Percentiles rank a stretch among this genome's conserved stretches.
Conservation (phyloP, 2,888 invertebrate species). For the Ryuthela nishihirai region DNA sequence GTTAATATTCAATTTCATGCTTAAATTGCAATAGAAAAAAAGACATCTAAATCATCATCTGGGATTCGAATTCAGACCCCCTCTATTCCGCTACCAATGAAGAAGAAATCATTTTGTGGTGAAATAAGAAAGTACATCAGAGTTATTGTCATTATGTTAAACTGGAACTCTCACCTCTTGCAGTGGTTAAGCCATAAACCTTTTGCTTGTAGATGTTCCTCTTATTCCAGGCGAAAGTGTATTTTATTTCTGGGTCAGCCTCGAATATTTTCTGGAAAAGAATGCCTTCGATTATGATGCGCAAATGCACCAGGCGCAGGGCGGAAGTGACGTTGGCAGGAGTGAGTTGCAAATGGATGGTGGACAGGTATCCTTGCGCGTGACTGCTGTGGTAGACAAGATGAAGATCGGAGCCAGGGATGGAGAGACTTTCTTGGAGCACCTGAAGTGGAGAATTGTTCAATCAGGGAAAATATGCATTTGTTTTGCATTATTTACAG, state of each 20-base stretch:
- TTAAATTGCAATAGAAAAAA: no score
- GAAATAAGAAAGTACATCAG: no score
- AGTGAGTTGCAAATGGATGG: constrained; percentile 84
- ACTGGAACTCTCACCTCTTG: constrained; percentile 61
- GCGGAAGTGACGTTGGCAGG: constrained; percentile 76
- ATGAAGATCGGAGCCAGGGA: constrained; percentile 89
- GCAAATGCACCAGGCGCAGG: constrained; percentile 80
- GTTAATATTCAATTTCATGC: no score
- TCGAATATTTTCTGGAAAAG: constrained; percentile 89
- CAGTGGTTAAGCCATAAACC: constrained; percentile 93
- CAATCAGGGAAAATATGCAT: constrained; percentile 7
- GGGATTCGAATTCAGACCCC: no score
- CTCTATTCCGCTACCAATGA: no score
- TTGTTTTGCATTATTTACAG: no score
- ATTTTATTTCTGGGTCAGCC: constrained; percentile 93
- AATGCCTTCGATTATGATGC: constrained; percentile 92
- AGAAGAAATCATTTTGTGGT: no score
- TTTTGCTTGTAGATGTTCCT: constrained; percentile 92
- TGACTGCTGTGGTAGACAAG: constrained; percentile 94
- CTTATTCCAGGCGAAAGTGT: constrained; percentile 96
- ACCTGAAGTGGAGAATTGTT: constrained; percentile 57
- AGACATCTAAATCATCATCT: no score
- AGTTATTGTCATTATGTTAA: no score
- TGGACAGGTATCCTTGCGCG: constrained; percentile 90
- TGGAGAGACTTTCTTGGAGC: constrained; percentile 87